Base-by-base conservation (phyloP, 1,140 invertebrate species). In the Campoletis sonorensis region DNA sequence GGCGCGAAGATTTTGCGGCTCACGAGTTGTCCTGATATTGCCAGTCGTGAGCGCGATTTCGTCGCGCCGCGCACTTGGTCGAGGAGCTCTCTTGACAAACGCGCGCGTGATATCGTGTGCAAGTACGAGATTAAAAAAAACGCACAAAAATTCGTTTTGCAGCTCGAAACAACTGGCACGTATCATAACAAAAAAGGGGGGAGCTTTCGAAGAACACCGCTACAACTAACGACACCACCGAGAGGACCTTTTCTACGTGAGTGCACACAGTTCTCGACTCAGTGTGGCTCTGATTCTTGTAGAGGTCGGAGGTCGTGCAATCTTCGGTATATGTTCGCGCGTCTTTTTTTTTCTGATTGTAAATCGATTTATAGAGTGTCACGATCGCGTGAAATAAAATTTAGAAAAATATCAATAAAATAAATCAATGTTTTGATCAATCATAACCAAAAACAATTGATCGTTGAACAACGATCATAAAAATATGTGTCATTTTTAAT, bases 11-110 rank as follows among this genome's bases (percentile, higher is more conserved):
- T 82, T 79, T 51, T 27, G 80, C 49, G 81, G 83, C 84, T 82
- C 82, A 83, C 84, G 81, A 81, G 83, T 87, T 80, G 81, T 79
- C 83, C 85, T 84, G 81, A 83, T 85, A 84, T 83, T 88, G 83
- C 81, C 86, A 90, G 89, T 91, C 87, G 89, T 88, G 84, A 89
- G 86, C 86, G 88, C 86, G 88, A 88, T 90, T 85, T 82, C 83
- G 84, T 86, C 89, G 88, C 89, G 87, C 84, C 83, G 85, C 87
- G 85, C 83, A 84, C 79, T 78, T 79, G 15, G 79, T 73, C 40
- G 37, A 30, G 40, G n/a, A 79, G 45, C 37, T 23, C 70, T 33
- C 68, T 11, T 40, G 33, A 37, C 21, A 37, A 54, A 54, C 51
- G n/a, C 51, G 51, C 51, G 51, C 51, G 51, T 54, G 51, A 54